Evolutionary conservation across 1,140 invertebrate genomes (phyloP).

Genomic region (Caerostris darwini): DNA sequence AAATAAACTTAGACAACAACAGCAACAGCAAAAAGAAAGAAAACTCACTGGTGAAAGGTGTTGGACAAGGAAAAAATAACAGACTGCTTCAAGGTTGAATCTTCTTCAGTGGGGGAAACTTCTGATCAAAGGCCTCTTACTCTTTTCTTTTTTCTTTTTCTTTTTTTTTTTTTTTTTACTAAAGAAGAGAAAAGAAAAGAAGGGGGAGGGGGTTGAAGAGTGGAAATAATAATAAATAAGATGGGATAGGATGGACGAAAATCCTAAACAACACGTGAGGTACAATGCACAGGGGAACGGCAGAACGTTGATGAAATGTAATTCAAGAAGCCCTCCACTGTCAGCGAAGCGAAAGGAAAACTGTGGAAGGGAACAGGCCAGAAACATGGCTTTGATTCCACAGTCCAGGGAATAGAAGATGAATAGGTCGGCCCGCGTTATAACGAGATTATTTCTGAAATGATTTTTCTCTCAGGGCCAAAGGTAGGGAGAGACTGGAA

Average conservation of each 20-base stretch:
- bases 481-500: slow-evolving; percentile 11
- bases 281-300: slow-evolving; percentile 60
- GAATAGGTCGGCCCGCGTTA: slow-evolving; percentile 58
- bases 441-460: slow-evolving; percentile 75
- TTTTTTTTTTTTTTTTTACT: not conserved
- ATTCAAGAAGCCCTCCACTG: slow-evolving; percentile 62
- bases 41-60: not conserved
- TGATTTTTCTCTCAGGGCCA: slow-evolving; percentile 53
- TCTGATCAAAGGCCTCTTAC: slow-evolving; percentile 67
- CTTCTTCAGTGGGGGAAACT: slow-evolving; percentile 26
- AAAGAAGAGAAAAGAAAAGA: not conserved
- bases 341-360: slow-evolving; percentile 16
- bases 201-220: not conserved
- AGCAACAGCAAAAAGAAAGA: not conserved
- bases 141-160: too few relatives aligned
- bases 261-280: slow-evolving; percentile 69
- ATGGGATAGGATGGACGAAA: not conserved
- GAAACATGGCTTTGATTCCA: slow-evolving; percentile 74
- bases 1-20: not conserved
- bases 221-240: slow-evolving; percentile 63
- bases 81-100: not conserved
- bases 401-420: slow-evolving; percentile 68
- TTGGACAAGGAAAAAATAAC: slow-evolving; percentile 40
- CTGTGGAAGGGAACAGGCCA: slow-evolving; percentile 56
- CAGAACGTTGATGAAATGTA: slow-evolving; percentile 69